Base-by-base conservation (phyloP, 2,113 vertebrate species). In the Enhydra lutris region DNA sequence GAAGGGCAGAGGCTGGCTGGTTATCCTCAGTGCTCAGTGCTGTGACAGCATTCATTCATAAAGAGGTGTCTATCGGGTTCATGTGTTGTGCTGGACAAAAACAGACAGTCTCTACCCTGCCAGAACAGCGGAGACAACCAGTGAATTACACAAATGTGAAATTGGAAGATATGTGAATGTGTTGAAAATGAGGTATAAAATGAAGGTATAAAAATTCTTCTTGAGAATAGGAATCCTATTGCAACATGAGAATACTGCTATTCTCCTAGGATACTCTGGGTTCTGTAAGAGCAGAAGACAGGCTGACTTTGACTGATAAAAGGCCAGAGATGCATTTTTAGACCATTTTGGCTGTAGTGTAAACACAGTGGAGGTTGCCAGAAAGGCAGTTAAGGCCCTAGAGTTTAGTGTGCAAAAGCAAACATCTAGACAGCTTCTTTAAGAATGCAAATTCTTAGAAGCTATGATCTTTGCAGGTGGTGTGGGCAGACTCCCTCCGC, bases 391-490 rank as follows among this genome's bases (percentile, higher is more conserved):
- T 5, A 26, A 80, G 52, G 10, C 29, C 67, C 47, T 18, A 31
- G 15, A 55, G 26, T 50, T 39, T 14, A 26, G 2, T 61, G 21
- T 52, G 26, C 36, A 86, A 86, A 85, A 97, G 24, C 18, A 81
- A 79, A 76, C 3, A 57, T 24, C 1, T 39, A 63, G 55, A 12
- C 15, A 59, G 24, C 21, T 67, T 83, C 29, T 57, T 71, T 61
- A 84, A 23, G 31, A 81, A 76, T 18, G 18, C 9, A 73, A 71
- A 36, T 55, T 76, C 31, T 31, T 63, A 89, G 85, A 85, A 52
- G 73, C 4, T 31, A 12, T 2, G 0, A 1, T 65, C 4, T 71
- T 4, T 12, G 0, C 20, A 8, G 42, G 89, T 80, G 7, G 7
- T 31, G 15, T 24, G 50, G 9, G 7, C 15, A 67, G 55, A 59